Percentiles rank a stretch among this genome's conserved stretches.
phyloP scores from a whole-genome alignment of 2,113 vertebrate genomes.

The Ochotona curzoniae region DNA sequence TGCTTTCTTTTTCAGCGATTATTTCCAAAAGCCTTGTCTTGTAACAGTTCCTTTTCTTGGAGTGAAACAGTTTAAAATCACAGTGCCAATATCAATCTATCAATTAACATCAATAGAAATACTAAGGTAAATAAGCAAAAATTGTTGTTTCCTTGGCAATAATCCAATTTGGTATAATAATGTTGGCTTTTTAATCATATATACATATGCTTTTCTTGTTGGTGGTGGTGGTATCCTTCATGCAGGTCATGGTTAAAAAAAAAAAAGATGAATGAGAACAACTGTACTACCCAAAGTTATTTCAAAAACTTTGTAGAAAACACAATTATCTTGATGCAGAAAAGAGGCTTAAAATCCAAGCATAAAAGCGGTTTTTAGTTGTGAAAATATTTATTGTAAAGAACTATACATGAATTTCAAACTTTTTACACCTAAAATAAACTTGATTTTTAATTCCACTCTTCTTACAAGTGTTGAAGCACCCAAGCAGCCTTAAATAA shows the following conservation, averaged over 20 bases:
- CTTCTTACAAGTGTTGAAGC: too few species aligned
- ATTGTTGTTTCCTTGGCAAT: not conserved
- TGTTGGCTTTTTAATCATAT: not conserved
- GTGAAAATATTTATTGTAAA: too few species aligned
- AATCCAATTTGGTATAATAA: not conserved
- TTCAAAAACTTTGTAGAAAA: too few species aligned
- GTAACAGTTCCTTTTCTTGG: slow-evolving; percentile 29
- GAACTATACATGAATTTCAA: too few species aligned
- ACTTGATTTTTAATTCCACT: too few species aligned
- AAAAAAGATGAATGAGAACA: too few species aligned
- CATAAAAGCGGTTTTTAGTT: too few species aligned
- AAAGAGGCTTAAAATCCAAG: too few species aligned
- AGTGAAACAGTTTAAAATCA: slow-evolving; percentile 26
- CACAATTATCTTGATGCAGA: too few species aligned
- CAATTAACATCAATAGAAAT: slow-evolving; percentile 43
- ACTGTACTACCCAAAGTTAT: not conserved
- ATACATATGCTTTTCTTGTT: not conserved
- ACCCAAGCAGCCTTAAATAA: not conserved
- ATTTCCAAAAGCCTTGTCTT: slow-evolving; percentile 29
- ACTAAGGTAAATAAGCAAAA: slow-evolving; percentile 30
- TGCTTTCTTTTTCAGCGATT: not conserved
- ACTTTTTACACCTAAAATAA: too few species aligned
- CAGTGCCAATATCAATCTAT: not conserved
- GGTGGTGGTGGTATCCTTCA: not conserved
- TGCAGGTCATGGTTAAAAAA: not conserved